A percentile compares a stretch with the other conserved stretches of the same genome.
Evolutionary conservation across 2,113 vertebrate species (phyloP).

Genomic region (Ophthalmolycus amberensis): DNA sequence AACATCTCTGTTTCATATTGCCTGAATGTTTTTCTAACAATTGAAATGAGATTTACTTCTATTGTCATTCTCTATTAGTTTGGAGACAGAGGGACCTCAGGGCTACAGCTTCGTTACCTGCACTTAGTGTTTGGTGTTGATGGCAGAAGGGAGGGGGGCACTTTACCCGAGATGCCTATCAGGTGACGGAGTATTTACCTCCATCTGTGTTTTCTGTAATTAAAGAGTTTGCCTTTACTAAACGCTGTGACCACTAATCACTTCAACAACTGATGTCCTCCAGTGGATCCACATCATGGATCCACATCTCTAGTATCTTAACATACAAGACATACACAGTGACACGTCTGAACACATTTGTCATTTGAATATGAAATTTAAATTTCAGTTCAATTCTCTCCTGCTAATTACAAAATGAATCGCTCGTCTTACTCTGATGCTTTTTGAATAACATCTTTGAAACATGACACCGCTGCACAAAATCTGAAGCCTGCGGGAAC

Average conservation of each 20-base stretch:
- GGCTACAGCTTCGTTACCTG: constrained; percentile 56
- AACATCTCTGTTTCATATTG: constrained; percentile 7
- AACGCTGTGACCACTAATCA: constrained; percentile 77
- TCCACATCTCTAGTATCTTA: constrained; percentile 2
- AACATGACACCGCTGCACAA: constrained; percentile 55
- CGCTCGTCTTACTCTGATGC: constrained; percentile 33
- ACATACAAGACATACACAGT: background rate
- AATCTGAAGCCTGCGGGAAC: constrained; percentile 48
- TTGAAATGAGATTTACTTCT: constrained; percentile 40
- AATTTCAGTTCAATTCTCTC: constrained; percentile 17
- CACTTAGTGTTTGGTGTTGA: constrained; percentile 55
- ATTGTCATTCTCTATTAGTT: constrained; percentile 68
- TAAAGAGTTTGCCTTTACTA: constrained; percentile 74
- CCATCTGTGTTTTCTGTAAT: constrained; percentile 77
- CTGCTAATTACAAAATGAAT: constrained; percentile 46
- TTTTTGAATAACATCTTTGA: constrained; percentile 63
- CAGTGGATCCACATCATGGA: constrained; percentile 25
- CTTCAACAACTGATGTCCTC: constrained; percentile 51
- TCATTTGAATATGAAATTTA: constrained; percentile 10
- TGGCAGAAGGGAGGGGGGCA: constrained; percentile 19
- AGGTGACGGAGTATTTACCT: constrained; percentile 76
- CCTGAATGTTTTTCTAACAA: constrained; percentile 21
- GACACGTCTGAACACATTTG: constrained; percentile 11
- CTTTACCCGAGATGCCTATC: constrained; percentile 77
- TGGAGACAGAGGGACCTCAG: constrained; percentile 53